Percentiles rank a stretch among this genome's conserved stretches.
These are phyloP conservation scores for Chymomyza amoena DNA, from an alignment of 2,888 invertebrate species.

Conservation along the genomic window DNA sequence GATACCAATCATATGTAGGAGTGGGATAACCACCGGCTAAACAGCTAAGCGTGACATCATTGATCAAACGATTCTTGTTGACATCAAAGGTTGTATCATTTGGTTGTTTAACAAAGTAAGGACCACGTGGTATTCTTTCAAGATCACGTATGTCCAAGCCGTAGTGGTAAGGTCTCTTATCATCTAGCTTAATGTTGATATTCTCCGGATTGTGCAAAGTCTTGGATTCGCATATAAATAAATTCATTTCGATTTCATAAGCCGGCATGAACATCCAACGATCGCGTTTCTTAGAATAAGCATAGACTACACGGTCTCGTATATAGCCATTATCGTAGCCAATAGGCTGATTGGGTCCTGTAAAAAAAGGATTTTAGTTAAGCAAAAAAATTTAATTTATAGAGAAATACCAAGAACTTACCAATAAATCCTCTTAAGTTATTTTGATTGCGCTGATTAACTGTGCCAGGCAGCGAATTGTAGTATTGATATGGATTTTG, in stretches of 20 bases:
- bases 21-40: constrained; percentile 93
- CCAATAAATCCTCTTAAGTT: constrained; percentile 69
- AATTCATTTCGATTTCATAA: constrained; percentile 86
- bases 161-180: constrained; percentile 90
- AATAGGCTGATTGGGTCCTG: constrained; percentile 66
- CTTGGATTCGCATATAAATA: constrained; percentile 90
- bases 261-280: constrained; percentile 92
- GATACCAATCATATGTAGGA: constrained; percentile 93
- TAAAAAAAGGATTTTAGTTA: not conserved
- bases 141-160: constrained; percentile 91
- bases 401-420: constrained; percentile 26
- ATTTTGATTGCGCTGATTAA: constrained; percentile 68
- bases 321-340: constrained; percentile 77
- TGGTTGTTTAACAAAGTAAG: constrained; percentile 92
- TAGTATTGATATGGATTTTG: constrained; percentile 66
- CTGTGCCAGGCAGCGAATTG: constrained; percentile 55
- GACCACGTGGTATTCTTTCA: constrained; percentile 90
- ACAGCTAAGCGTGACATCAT: constrained; percentile 89
- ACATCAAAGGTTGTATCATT: constrained; percentile 90
- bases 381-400: too few relatives aligned
- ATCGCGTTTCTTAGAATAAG: constrained; percentile 84
- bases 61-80: constrained; percentile 83
- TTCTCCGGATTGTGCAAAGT: constrained; percentile 81
- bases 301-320: constrained; percentile 89
- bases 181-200: constrained; percentile 85